phyloP scores from a whole-genome alignment of 1,140 invertebrate genomes.

The Homarus americanus region DNA sequence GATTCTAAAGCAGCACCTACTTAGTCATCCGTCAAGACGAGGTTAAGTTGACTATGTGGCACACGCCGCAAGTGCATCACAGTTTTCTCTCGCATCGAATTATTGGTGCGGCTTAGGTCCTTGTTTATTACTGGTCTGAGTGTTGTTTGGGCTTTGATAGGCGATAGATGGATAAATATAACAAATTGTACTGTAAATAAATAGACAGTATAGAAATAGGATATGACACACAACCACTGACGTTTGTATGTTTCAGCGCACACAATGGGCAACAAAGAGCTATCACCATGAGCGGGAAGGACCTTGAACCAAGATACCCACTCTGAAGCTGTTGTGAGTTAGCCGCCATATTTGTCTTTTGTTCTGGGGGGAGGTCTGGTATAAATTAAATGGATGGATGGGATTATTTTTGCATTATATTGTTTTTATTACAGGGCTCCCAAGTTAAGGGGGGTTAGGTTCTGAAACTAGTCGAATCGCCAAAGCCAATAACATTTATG shows the following conservation, averaged over 20 bases:
- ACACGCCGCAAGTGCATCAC: conserved; percentile 96
- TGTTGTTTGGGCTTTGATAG: no score
- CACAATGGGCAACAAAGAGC: conserved; percentile 98
- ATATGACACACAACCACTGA: no score
- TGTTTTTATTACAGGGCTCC: no score
- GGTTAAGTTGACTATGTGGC: conserved; percentile 97
- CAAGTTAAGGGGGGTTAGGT: no score
- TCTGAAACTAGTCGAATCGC: no score
- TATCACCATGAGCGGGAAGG: conserved; percentile 95
- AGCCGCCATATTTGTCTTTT: background rate
- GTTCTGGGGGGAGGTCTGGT: no score
- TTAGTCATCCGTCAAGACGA: conserved; percentile 98
- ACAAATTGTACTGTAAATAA: no score
- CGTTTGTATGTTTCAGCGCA: conserved; percentile 86
- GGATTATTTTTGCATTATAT: background rate
- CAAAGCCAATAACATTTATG: no score
- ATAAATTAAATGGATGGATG: background rate
- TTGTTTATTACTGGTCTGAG: no score
- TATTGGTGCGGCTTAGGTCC: conserved; percentile 96
- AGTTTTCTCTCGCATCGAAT: conserved; percentile 98
- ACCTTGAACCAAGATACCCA: conserved; percentile 93
- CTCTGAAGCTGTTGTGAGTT: conserved; percentile 95
- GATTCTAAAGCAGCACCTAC: conserved; percentile 93
- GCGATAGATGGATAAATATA: no score
- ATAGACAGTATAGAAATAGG: background rate